Percentiles rank a stretch among this genome's conserved stretches.
Conservation (phyloP, 2,888 invertebrate genomes). For the Acrobasis consociella region DNA sequence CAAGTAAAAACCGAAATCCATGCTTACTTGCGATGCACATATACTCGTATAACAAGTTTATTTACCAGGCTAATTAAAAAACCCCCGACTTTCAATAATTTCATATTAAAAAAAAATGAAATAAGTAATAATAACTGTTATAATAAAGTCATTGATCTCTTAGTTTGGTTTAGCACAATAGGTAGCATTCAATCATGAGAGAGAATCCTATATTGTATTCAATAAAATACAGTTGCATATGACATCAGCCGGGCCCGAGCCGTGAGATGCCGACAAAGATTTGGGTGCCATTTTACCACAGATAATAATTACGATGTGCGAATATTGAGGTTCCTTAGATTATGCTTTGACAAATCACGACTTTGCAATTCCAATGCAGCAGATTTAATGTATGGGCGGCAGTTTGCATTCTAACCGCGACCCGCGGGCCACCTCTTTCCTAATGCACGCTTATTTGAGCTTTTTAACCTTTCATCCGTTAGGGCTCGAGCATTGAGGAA, state of each 20-base stretch:
- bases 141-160: background rate
- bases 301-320: conserved; percentile 83
- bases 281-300: conserved; percentile 76
- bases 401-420: conserved; percentile 82
- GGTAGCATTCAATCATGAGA: background rate
- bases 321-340: conserved; percentile 81
- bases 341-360: conserved; percentile 84
- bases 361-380: conserved; percentile 82
- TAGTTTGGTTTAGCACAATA: background rate
- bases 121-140: background rate
- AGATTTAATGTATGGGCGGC: conserved; percentile 83
- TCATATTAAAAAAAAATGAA: too few relatives aligned
- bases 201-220: conserved; percentile 16
- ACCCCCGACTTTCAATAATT: too few relatives aligned
- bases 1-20: too few relatives aligned
- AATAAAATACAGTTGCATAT: conserved; percentile 27
- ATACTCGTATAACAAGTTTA: too few relatives aligned
- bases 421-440: conserved; percentile 82
- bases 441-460: conserved; percentile 83
- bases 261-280: conserved; percentile 66
- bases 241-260: conserved; percentile 29
- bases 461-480: conserved; percentile 81
- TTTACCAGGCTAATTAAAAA: too few relatives aligned
- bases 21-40: too few relatives aligned
- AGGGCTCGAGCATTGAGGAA: conserved; percentile 74